Conservation (phyloP, 1,140 invertebrate species). For the Habropoda laboriosa region DNA sequence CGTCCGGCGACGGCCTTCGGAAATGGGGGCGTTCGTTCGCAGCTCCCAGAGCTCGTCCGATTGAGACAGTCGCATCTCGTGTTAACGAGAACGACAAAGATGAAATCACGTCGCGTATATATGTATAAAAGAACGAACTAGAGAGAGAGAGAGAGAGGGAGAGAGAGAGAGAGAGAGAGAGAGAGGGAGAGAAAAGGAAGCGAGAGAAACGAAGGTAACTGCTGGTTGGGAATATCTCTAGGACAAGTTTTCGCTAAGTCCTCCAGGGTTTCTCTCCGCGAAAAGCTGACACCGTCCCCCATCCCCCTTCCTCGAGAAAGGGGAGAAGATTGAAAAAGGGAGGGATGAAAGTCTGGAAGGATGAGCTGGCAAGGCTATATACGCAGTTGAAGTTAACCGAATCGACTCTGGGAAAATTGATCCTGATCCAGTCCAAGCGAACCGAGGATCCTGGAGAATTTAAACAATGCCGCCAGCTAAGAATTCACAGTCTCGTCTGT, state of each 20-base stretch:
- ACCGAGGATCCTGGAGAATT: not conserved
- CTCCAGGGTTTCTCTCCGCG: not conserved
- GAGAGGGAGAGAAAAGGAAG: not conserved
- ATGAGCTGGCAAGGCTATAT: not conserved
- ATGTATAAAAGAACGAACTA: not conserved
- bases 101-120: not conserved
- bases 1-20: constrained; percentile 78
- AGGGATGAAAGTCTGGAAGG: constrained; percentile 1
- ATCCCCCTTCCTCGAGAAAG: not conserved
- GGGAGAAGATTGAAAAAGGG: not conserved
- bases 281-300: not conserved
- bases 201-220: constrained; percentile 40
- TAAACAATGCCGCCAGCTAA: not conserved
- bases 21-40: constrained; percentile 71
- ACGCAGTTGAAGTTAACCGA: constrained; percentile 1
- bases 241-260: constrained; percentile 31
- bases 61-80: constrained; percentile 1
- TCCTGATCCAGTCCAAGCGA: not conserved
- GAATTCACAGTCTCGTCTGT: not conserved
- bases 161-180: too few species aligned
- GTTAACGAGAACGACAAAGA: not conserved
- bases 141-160: not conserved
- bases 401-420: not conserved
- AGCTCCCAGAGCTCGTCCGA: constrained; percentile 45
- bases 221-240: constrained; percentile 9